Percentiles rank a stretch among this genome's conserved stretches.
phyloP scores from a whole-genome alignment of 2,888 invertebrate genomes.

The Dugesia japonica region DNA sequence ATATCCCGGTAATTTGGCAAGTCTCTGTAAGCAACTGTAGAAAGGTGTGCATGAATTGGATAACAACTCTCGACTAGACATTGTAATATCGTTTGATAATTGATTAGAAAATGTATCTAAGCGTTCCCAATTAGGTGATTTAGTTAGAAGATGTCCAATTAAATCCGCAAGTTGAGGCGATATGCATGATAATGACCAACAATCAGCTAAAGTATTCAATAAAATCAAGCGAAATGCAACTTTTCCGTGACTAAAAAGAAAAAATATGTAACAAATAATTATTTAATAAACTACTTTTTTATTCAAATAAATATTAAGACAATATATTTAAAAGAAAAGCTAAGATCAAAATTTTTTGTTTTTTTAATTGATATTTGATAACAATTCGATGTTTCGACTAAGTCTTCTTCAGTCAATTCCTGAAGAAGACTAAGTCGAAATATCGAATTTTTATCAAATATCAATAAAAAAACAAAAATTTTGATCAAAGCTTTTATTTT shows the following conservation, averaged over 20 bases:
- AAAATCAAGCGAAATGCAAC: background rate
- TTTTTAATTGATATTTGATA: too few species aligned
- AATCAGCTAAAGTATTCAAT: background rate
- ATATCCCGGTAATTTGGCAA: constrained; percentile 53
- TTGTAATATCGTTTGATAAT: background rate
- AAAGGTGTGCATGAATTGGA: background rate
- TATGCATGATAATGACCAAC: background rate
- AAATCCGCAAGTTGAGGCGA: background rate
- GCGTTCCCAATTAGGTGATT: background rate
- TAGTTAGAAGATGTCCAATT: background rate
- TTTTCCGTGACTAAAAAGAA: background rate
- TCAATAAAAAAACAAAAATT: too few species aligned
- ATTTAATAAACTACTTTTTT: too few species aligned
- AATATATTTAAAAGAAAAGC: too few species aligned
- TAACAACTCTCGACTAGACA: background rate
- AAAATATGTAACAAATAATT: too few species aligned
- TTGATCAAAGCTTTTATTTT: too few species aligned
- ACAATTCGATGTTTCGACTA: too few species aligned
- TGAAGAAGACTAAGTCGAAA: too few species aligned
- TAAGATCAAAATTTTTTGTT: too few species aligned
- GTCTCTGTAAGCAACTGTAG: background rate
- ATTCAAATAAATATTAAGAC: too few species aligned
- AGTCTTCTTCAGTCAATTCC: too few species aligned
- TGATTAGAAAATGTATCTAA: background rate
- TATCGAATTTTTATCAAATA: too few species aligned